Conservation (phyloP, 2,797 vertebrate genomes). For the Enteromius thamalakanensis region DNA sequence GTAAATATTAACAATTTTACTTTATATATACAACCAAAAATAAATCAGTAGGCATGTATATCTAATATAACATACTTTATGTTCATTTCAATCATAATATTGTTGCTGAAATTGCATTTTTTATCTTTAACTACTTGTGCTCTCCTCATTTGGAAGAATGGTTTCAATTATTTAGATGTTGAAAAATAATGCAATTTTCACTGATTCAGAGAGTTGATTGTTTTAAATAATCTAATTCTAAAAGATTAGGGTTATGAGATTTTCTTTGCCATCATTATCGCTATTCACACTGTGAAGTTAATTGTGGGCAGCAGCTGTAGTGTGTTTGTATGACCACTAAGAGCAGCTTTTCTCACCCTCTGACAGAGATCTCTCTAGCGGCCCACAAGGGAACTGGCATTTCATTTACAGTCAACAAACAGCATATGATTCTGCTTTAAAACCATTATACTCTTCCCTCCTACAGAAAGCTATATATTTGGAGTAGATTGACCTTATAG, state of each 20-base stretch:
- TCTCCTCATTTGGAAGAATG: background rate
- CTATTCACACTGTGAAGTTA: background rate
- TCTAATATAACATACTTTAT: background rate
- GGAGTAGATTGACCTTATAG: background rate
- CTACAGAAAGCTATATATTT: background rate
- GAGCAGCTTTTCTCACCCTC: slow-evolving; percentile 62
- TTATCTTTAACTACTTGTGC: background rate
- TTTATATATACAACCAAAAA: background rate
- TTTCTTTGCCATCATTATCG: background rate
- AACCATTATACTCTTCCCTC: slow-evolving; percentile 3
- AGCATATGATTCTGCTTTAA: slow-evolving; percentile 6
- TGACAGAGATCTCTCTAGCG: slow-evolving; percentile 2
- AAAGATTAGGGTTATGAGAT: background rate
- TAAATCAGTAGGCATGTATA: background rate
- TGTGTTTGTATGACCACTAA: slow-evolving; percentile 62
- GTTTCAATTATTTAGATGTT: background rate
- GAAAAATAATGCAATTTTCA: background rate
- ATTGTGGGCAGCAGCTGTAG: slow-evolving; percentile 41
- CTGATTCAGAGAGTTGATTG: background rate
- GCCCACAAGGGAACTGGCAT: slow-evolving; percentile 21
- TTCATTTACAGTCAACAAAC: slow-evolving; percentile 30
- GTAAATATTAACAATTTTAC: background rate
- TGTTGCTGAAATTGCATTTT: background rate
- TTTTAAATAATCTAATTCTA: background rate
- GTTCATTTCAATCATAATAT: background rate